Percentiles rank a stretch among this genome's conserved stretches.
Conservation (phyloP, 2,888 invertebrate species). For the Apocheima hispidaria region DNA sequence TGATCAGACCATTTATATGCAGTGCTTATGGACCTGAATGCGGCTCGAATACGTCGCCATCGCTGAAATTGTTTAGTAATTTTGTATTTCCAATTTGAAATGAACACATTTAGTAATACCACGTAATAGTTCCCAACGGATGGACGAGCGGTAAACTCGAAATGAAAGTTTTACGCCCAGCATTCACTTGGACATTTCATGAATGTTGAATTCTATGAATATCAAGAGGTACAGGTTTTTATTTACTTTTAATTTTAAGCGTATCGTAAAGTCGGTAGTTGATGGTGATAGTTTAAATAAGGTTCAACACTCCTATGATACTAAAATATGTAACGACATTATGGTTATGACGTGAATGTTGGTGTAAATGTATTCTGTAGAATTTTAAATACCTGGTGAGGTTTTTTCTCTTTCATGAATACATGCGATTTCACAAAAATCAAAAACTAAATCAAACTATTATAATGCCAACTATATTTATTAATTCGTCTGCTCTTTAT, state of each 20-base stretch:
- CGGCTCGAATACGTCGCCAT: conserved; percentile 69
- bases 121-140: conserved; percentile 28
- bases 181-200: conserved; percentile 16
- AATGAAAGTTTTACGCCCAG: conserved; percentile 17
- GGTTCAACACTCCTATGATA: conserved; percentile 7
- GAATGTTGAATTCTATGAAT: conserved; percentile 22
- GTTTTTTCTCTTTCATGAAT: not conserved
- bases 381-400: not conserved
- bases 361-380: not conserved
- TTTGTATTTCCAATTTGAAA: conserved; percentile 42
- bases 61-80: conserved; percentile 48
- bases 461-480: not conserved
- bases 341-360: conserved; percentile 6
- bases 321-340: conserved; percentile 7
- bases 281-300: conserved; percentile 7
- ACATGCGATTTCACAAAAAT: conserved; percentile 4
- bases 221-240: conserved; percentile 20
- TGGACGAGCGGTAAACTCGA: conserved; percentile 15
- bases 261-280: conserved; percentile 19
- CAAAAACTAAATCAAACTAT: not conserved
- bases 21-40: conserved; percentile 61
- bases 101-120: conserved; percentile 30
- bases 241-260: conserved; percentile 25
- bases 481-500: not conserved
- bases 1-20: conserved; percentile 76